Base-by-base conservation (phyloP, 2,113 vertebrate species). In the Strix uralensis region DNA sequence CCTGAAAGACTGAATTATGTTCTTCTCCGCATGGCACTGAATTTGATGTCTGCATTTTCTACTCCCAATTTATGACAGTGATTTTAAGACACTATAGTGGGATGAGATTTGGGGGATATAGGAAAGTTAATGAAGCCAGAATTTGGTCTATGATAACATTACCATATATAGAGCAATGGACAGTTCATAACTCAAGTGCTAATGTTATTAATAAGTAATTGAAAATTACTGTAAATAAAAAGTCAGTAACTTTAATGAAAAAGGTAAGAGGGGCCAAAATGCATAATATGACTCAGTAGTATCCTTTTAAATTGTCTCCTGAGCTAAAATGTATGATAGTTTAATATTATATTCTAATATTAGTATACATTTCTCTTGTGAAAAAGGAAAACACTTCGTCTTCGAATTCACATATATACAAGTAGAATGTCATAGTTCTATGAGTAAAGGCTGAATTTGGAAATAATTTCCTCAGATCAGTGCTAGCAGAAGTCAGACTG, bases 1-100 rank as follows among this genome's bases (percentile, higher is more conserved):
- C 7, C 25, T 70, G 40, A 19, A 92, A 65, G 42, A 66, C 15
- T 55, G 10, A 80, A 61, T 23, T 61, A 15, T n/a, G 30, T 34
- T 42, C 26, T 61, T 55, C 1, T 3, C 9, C 1, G 0, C 8
- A 19, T 77, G 25, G 38, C 38, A 42, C 20, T 61, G 38, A 20
- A 73, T 81, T 51, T 80, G 13, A 38, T 47, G 7, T 80, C 38
- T 67, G 14, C 13, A 7, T 44, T 91, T 72, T 65, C 30, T 69
- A 30, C 15, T 36, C 1, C 1, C 2, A n/a, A 3, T 89, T 87
- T 61, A 32, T n/a, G 42, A 27, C 15, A 59, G 16, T 69, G n/a
- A 63, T 46, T 81, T 77, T 73, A 40, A 67, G 42, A 63, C 7
- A 26, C 8, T 44, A 3, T 15, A 38, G 16, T 36, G 47, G 30